phyloP scores from a whole-genome alignment of 1,140 invertebrate species.

The Drosophila ananassae region DNA sequence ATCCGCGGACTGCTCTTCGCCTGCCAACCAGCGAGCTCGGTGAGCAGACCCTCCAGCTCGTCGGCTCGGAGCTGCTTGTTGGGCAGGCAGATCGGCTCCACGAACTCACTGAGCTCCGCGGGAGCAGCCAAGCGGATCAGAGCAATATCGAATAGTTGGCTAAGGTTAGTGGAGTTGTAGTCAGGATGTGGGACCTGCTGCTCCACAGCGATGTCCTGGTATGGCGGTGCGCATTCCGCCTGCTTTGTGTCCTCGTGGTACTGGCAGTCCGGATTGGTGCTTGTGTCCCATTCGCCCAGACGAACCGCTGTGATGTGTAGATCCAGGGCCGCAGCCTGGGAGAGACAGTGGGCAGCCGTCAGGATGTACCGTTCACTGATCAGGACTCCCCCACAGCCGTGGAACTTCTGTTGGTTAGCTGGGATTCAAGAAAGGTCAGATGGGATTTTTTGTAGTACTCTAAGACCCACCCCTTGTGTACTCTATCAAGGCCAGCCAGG shows the following conservation, averaged over 20 bases:
- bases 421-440: slow-evolving; percentile 3
- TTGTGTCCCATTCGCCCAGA: slow-evolving; percentile 80
- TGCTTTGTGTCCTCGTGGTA: slow-evolving; percentile 10
- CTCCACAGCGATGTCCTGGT: slow-evolving; percentile 87
- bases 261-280: slow-evolving; percentile 73
- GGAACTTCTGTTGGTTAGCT: slow-evolving; percentile 64
- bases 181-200: slow-evolving; percentile 87
- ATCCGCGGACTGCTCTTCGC: slow-evolving; percentile 87
- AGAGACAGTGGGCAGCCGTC: slow-evolving; percentile 86
- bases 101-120: slow-evolving; percentile 81
- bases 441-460: background rate
- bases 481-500: slow-evolving; percentile 88
- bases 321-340: slow-evolving; percentile 73
- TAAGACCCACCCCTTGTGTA: slow-evolving; percentile 61
- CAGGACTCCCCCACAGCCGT: slow-evolving; percentile 86
- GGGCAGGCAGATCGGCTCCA: slow-evolving; percentile 93
- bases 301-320: slow-evolving; percentile 83
- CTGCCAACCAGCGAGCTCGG: slow-evolving; percentile 92
- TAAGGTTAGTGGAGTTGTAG: slow-evolving; percentile 85
- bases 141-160: slow-evolving; percentile 88
- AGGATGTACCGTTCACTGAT: slow-evolving; percentile 85
- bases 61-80: slow-evolving; percentile 77
- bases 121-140: slow-evolving; percentile 87
- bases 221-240: slow-evolving; percentile 85
- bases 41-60: slow-evolving; percentile 84